phyloP scores from a whole-genome alignment of 2,888 invertebrate genomes.

The Pristionchus exspectatus region DNA sequence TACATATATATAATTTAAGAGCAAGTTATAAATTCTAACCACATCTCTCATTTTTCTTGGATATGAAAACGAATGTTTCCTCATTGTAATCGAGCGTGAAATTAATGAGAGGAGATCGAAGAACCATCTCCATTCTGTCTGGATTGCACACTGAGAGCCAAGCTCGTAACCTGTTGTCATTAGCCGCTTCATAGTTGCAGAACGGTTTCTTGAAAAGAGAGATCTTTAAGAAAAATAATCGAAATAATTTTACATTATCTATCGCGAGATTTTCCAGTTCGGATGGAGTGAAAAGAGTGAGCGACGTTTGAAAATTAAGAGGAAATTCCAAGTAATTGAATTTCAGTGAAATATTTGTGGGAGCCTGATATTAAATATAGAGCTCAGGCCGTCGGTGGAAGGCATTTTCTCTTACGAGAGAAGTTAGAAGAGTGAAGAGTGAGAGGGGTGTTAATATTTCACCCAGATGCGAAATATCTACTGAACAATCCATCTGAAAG shows the following conservation, averaged over 20 bases:
- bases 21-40: neutral
- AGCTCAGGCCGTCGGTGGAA: too few relatives aligned
- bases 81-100: neutral
- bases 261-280: neutral
- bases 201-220: neutral
- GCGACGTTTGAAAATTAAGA: neutral
- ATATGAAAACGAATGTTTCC: neutral
- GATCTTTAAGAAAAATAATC: neutral
- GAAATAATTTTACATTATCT: neutral
- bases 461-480: neutral
- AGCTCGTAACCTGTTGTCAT: neutral
- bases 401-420: neutral
- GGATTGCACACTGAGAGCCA: slow-evolving; percentile 11
- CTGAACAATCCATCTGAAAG: neutral
- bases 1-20: too few relatives aligned
- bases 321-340: neutral
- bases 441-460: neutral
- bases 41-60: neutral
- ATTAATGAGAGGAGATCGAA: neutral
- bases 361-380: too few relatives aligned
- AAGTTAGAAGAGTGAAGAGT: neutral
- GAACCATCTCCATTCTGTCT: neutral
- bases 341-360: too few relatives aligned
- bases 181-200: neutral
- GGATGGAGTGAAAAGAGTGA: neutral